Conservation (phyloP, 2,888 invertebrate species). For the Rhingia campestris region DNA sequence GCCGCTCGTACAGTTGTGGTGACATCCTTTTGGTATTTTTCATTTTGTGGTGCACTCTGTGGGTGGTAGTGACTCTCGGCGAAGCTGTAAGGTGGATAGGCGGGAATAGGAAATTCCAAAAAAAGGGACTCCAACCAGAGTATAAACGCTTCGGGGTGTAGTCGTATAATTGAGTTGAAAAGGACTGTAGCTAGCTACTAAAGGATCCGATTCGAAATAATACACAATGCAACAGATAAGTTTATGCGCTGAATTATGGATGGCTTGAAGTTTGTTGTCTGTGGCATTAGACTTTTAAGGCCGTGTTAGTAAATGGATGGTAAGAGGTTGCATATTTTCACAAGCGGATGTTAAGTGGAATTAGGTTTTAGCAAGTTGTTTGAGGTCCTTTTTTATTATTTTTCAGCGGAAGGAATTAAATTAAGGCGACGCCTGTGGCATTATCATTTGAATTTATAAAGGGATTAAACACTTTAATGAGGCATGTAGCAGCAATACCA, state of each 20-base stretch:
- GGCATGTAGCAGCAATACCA: background rate
- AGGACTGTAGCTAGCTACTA: conserved; percentile 18
- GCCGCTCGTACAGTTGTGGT: conserved; percentile 6
- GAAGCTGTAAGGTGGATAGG: conserved; percentile 36
- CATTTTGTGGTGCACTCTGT: conserved; percentile 28
- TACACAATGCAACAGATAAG: conserved; percentile 59
- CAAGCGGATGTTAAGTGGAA: conserved; percentile 38
- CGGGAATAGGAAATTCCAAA: conserved; percentile 11
- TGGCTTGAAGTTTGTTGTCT: conserved; percentile 34
- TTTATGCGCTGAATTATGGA: conserved; percentile 51
- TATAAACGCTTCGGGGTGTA: conserved; percentile 50
- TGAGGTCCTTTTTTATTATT: background rate
- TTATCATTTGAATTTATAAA: background rate
- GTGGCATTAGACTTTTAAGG: conserved; percentile 23
- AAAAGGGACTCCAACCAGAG: conserved; percentile 15
- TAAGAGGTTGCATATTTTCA: conserved; percentile 23
- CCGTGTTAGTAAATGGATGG: background rate
- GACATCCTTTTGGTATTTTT: conserved; percentile 38
- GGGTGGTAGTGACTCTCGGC: background rate
- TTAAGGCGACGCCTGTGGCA: conserved; percentile 32
- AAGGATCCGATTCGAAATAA: conserved; percentile 24
- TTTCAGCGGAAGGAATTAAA: conserved; percentile 39
- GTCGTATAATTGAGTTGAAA: conserved; percentile 58
- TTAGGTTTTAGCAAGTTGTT: conserved; percentile 8
- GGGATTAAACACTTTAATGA: background rate